Evolutionary conservation across 2,113 vertebrate genomes (phyloP).

Genomic region (Pontoporia blainvillei): DNA sequence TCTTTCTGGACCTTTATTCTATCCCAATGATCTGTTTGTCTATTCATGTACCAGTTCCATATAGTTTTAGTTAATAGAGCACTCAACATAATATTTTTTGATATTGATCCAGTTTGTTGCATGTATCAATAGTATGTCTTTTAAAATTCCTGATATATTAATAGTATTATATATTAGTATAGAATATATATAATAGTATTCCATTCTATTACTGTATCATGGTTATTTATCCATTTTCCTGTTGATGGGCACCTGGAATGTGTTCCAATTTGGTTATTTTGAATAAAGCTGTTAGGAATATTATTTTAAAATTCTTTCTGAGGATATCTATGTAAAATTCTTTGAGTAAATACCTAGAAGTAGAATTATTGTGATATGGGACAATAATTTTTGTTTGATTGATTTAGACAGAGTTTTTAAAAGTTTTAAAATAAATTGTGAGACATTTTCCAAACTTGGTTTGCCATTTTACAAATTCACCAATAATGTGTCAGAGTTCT

Average conservation of each 20-base stretch:
- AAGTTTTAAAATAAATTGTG: background rate
- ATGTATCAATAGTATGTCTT: background rate
- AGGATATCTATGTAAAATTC: background rate
- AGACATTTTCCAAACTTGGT: background rate
- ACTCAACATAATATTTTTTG: background rate
- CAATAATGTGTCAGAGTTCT: background rate
- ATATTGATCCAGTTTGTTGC: background rate
- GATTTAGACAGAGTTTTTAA: background rate
- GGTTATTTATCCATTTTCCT: background rate
- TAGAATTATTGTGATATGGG: background rate
- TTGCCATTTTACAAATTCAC: background rate
- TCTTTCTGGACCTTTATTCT: background rate
- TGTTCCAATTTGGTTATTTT: background rate
- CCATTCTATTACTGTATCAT: background rate
- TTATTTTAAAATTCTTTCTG: background rate
- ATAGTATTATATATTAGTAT: too few relatives aligned
- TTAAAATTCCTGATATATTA: background rate
- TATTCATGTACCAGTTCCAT: background rate
- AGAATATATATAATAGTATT: background rate
- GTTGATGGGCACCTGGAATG: background rate
- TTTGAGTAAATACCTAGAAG: background rate
- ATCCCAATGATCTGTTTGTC: background rate
- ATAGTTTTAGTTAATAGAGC: background rate
- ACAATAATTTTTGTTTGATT: background rate
- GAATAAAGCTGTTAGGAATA: background rate